phyloP scores from a whole-genome alignment of 2,888 invertebrate species.

The Cosmia pyralina region DNA sequence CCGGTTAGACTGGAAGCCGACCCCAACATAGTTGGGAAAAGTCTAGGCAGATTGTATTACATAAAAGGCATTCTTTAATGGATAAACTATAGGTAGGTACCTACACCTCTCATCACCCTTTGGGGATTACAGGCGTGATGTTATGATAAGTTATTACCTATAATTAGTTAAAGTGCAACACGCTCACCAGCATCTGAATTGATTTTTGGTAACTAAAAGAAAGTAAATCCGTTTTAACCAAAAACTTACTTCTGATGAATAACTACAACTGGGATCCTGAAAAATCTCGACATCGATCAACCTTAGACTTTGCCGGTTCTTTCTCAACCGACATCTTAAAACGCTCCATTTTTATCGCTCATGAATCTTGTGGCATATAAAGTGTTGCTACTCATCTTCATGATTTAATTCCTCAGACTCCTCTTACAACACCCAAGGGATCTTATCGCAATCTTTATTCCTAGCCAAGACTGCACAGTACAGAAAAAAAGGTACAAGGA shows the following conservation, averaged over 20 bases:
- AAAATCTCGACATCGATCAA: constrained; percentile 38
- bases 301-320: constrained; percentile 8
- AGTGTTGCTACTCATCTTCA: constrained; percentile 39
- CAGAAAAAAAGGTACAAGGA: constrained; percentile 45
- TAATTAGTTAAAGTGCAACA: too few species aligned
- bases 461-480: constrained; percentile 34
- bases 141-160: too few species aligned
- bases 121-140: too few species aligned
- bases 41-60: too few species aligned
- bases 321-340: constrained; percentile 9
- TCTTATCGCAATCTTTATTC: constrained; percentile 36
- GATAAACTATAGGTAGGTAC: too few species aligned
- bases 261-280: not conserved
- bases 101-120: too few species aligned
- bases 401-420: constrained; percentile 48
- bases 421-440: constrained; percentile 41
- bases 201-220: too few species aligned
- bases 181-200: too few species aligned
- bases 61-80: too few species aligned
- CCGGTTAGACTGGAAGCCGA: too few species aligned
- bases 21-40: too few species aligned
- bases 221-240: too few species aligned
- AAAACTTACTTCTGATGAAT: not conserved
- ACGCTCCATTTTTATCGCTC: constrained; percentile 25
- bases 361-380: constrained; percentile 6